Evolutionary conservation across 2,888 invertebrate species (phyloP).

Genomic region (Platynereis dumerilii): DNA sequence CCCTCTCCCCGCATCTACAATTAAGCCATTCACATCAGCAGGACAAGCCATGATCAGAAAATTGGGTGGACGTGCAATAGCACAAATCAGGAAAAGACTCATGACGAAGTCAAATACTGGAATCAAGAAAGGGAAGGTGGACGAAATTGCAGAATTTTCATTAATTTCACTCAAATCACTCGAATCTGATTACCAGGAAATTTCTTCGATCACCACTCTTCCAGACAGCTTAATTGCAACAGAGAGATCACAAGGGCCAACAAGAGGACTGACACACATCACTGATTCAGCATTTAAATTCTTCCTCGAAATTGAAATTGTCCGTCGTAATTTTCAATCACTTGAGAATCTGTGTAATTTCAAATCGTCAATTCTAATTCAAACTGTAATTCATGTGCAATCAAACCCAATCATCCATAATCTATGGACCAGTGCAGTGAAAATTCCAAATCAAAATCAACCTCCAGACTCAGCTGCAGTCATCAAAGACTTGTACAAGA

Average conservation of each 20-base stretch:
- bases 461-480: no score
- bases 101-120: background rate
- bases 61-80: slow-evolving; percentile 6
- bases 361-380: background rate
- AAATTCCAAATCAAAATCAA: no score
- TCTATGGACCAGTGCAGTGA: no score
- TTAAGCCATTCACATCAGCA: background rate
- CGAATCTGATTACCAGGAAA: background rate
- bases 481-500: background rate
- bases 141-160: background rate
- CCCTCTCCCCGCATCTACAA: background rate
- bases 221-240: background rate
- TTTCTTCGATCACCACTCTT: background rate
- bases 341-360: background rate
- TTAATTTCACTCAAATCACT: background rate
- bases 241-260: background rate
- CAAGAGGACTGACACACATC: background rate
- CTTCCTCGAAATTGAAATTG: background rate
- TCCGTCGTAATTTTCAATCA: background rate
- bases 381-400: background rate
- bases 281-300: background rate
- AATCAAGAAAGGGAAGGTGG: background rate
- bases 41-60: background rate
- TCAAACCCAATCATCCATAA: no score
- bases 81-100: background rate